Percentiles rank a stretch among this genome's conserved stretches.
These are phyloP conservation scores for Dicerorhinus sumatrensis DNA, from an alignment of 2,113 vertebrate species.

Conservation along the genomic window DNA sequence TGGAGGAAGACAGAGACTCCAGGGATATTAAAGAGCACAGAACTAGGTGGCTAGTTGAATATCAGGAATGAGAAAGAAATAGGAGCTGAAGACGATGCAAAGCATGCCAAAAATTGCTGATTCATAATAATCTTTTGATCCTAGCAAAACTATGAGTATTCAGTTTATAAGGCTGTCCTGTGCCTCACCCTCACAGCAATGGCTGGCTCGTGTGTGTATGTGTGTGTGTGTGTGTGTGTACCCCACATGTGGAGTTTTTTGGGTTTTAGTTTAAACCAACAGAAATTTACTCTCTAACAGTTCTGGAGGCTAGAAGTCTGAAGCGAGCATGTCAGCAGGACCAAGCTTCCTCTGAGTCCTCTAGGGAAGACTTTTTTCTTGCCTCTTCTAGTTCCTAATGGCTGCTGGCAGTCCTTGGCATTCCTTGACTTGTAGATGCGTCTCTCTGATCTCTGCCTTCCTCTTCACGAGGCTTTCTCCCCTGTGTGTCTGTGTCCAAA, in stretches of 20 bases:
- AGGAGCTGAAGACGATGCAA: background rate
- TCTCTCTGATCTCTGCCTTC: background rate
- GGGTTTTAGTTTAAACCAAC: background rate
- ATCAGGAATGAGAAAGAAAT: background rate
- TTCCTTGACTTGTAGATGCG: rapidly evolving
- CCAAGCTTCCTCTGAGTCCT: background rate
- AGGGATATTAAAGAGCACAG: no score
- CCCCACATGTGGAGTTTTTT: rapidly evolving
- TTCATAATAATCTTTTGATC: background rate
- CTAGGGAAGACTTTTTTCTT: no score
- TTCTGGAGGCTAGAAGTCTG: background rate
- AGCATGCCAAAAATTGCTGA: background rate
- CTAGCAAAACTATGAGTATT: rapidly evolving
- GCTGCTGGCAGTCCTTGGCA: background rate
- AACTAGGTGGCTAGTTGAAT: background rate
- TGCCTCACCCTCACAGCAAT: background rate
- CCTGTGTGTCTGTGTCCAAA: background rate
- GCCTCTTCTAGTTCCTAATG: no score
- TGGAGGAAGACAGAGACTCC: background rate
- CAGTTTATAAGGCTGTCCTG: background rate
- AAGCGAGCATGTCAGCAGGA: background rate
- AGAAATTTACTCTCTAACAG: background rate
- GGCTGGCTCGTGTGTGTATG: rapidly evolving
- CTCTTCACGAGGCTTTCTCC: background rate
- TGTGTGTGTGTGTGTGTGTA: no score